Conservation (phyloP, 2,113 vertebrate genomes). For the Madoqua kirkii region DNA sequence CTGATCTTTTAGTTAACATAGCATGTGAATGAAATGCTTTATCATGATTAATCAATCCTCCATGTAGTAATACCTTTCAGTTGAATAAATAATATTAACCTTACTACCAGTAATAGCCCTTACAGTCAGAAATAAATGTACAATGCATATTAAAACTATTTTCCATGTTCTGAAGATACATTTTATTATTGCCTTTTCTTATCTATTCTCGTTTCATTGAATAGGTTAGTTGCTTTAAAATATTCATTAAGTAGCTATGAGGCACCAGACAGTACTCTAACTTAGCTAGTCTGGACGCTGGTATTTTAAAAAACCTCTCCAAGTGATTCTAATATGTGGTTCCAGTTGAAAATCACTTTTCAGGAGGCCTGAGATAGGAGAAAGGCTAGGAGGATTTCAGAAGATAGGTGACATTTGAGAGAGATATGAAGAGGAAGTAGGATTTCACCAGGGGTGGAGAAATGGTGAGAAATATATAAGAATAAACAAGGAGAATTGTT, state of each 20-base stretch:
- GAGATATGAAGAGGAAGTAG: background rate
- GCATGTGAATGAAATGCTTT: slow-evolving; percentile 7
- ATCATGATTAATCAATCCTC: slow-evolving; percentile 9
- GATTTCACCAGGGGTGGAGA: background rate
- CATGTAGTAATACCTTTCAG: background rate
- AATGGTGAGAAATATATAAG: background rate
- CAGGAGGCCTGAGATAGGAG: background rate
- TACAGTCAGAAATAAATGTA: background rate
- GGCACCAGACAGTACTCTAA: background rate
- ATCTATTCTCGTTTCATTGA: slow-evolving; percentile 22
- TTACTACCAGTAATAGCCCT: background rate
- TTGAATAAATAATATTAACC: slow-evolving; percentile 22
- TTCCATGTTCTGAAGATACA: background rate
- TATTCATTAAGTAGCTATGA: background rate
- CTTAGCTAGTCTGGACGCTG: background rate
- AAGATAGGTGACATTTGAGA: background rate
- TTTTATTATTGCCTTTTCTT: background rate
- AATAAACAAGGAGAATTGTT: background rate
- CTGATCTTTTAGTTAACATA: slow-evolving; percentile 12
- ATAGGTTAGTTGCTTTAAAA: background rate
- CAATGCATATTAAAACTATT: background rate
- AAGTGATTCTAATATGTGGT: background rate
- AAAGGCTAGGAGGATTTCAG: background rate
- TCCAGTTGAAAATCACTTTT: background rate
- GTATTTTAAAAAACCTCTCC: background rate